Conservation (phyloP, 2,888 invertebrate species). For the Epinotia ramella region DNA sequence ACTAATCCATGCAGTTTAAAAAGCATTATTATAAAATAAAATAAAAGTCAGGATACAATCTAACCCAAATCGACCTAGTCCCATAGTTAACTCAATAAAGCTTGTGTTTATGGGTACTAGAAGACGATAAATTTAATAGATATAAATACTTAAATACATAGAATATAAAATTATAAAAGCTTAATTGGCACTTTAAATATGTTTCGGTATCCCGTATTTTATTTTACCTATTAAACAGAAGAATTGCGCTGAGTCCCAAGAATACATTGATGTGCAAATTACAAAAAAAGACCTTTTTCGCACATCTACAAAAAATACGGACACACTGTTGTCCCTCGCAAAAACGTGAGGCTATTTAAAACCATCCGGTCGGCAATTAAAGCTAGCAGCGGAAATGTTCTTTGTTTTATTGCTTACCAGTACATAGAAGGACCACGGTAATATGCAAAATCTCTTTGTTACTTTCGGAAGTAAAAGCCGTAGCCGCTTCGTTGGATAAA, state of each 20-base stretch:
- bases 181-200: too few species aligned
- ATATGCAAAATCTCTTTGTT: conserved; percentile 37
- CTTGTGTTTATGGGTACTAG: too few species aligned
- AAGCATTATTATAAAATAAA: too few species aligned
- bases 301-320: neutral
- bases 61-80: too few species aligned
- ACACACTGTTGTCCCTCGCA: conserved; percentile 3
- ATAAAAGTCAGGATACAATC: too few species aligned
- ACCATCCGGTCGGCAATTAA: conserved; percentile 33
- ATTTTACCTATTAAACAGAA: too few species aligned
- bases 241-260: neutral
- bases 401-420: conserved; percentile 20
- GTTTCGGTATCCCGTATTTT: too few species aligned
- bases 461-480: neutral
- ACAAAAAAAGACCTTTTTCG: neutral
- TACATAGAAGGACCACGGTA: conserved; percentile 2
- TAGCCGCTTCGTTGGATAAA: neutral
- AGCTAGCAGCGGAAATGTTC: conserved; percentile 25
- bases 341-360: conserved; percentile 31
- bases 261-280: neutral
- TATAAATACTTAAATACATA: too few species aligned
- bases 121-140: too few species aligned
- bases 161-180: too few species aligned
- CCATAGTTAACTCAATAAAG: too few species aligned
- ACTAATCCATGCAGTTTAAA: too few species aligned